Conservation (phyloP, 1,140 invertebrate genomes). For the Leptopilina boulardi region DNA sequence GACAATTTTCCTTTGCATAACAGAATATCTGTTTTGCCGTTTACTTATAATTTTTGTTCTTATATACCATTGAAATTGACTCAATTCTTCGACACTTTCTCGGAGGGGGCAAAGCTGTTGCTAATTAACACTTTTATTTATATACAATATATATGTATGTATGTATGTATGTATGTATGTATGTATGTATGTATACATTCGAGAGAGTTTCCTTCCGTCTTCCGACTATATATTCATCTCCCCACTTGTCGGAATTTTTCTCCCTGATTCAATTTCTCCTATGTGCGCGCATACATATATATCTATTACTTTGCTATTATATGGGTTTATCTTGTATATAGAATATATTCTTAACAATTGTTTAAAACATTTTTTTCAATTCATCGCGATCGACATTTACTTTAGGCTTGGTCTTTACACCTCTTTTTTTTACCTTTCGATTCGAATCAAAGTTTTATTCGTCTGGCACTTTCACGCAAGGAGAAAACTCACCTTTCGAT, state of each 20-base stretch:
- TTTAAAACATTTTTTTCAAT: conserved; percentile 44
- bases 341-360: neutral
- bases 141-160: too few species aligned
- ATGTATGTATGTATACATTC: conserved; percentile 48
- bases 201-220: conserved; percentile 66
- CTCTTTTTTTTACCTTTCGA: conserved; percentile 49
- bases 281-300: conserved; percentile 40
- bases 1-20: conserved; percentile 24
- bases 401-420: conserved; percentile 51
- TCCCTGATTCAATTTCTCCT: conserved; percentile 34
- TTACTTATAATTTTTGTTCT: conserved; percentile 52
- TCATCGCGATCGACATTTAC: conserved; percentile 46
- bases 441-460: conserved; percentile 55
- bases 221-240: conserved; percentile 49
- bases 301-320: conserved; percentile 39
- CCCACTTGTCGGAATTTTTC: conserved; percentile 41
- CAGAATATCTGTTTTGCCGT: conserved; percentile 13
- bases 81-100: conserved; percentile 26
- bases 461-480: conserved; percentile 65
- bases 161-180: too few species aligned
- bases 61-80: conserved; percentile 23
- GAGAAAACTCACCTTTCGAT: conserved; percentile 69
- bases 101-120: conserved; percentile 43
- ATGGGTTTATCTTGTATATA: too few species aligned
- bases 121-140: conserved; percentile 68